Percentiles rank a stretch among this genome's conserved stretches.
phyloP scores from a whole-genome alignment of 2,888 invertebrate genomes.

The Mimas tiliae region DNA sequence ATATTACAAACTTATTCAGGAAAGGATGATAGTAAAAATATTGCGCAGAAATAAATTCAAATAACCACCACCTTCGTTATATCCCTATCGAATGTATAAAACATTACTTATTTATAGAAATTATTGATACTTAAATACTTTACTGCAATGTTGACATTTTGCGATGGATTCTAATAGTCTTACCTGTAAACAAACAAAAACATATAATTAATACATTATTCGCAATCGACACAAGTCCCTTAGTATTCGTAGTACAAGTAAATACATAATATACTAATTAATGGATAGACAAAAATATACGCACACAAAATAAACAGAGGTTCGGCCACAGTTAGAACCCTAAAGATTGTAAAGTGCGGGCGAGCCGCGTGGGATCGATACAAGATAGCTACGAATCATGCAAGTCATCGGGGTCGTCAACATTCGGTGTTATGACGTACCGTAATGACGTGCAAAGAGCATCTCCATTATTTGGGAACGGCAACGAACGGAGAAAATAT shows the following conservation, averaged over 20 bases:
- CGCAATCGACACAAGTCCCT: neutral
- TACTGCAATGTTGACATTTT: neutral
- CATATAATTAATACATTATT: slow-evolving; percentile 40
- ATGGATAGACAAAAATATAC: slow-evolving; percentile 25
- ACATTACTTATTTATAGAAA: neutral
- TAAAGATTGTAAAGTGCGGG: slow-evolving; percentile 41
- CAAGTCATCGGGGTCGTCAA: slow-evolving; percentile 79
- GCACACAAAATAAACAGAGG: slow-evolving; percentile 19
- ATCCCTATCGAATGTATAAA: neutral
- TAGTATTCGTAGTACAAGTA: neutral
- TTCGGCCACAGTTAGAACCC: slow-evolving; percentile 24
- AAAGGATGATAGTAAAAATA: slow-evolving; percentile 28
- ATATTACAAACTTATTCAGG: slow-evolving; percentile 20
- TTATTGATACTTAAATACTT: neutral
- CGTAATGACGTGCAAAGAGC: slow-evolving; percentile 60
- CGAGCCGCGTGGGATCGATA: slow-evolving; percentile 60
- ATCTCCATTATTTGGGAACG: slow-evolving; percentile 47
- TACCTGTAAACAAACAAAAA: slow-evolving; percentile 63
- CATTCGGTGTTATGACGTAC: slow-evolving; percentile 70
- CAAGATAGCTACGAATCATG: slow-evolving; percentile 62
- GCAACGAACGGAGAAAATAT: slow-evolving; percentile 36
- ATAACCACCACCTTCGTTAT: neutral
- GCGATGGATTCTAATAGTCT: slow-evolving; percentile 32
- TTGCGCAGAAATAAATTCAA: slow-evolving; percentile 28
- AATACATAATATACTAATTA: slow-evolving; percentile 18